These are phyloP conservation scores for Eupithecia pulchellata DNA, from an alignment of 2,888 invertebrate genomes.

Conservation along the genomic window DNA sequence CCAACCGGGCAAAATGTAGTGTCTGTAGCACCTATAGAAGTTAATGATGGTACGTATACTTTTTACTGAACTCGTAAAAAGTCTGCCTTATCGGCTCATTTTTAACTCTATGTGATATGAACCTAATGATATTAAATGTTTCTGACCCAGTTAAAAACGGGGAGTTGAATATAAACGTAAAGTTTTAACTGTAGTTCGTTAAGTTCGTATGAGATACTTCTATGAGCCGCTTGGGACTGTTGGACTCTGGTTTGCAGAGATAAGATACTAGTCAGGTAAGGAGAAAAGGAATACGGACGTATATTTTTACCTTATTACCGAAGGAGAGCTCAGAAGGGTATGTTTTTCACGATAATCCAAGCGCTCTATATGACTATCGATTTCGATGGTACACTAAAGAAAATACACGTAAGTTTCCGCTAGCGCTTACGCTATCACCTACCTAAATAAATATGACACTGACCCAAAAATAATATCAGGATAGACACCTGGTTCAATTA, in stretches of 20 bases:
- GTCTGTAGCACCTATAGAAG: constrained; percentile 81
- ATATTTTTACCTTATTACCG: constrained; percentile 34
- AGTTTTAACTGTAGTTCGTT: constrained; percentile 35
- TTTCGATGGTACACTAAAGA: constrained; percentile 16
- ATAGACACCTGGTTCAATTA: constrained; percentile 36
- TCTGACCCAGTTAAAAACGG: constrained; percentile 23
- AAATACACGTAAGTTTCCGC: not conserved
- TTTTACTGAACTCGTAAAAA: constrained; percentile 18
- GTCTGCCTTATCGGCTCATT: constrained; percentile 10
- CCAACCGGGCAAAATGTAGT: constrained; percentile 81
- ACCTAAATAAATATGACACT: not conserved
- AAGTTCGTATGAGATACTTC: constrained; percentile 32
- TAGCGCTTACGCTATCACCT: not conserved
- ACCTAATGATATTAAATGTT: constrained; percentile 15
- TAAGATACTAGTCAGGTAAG: constrained; percentile 30
- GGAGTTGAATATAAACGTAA: constrained; percentile 32
- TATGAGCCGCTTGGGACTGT: constrained; percentile 31
- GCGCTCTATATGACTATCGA: constrained; percentile 7
- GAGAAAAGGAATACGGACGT: constrained; percentile 22
- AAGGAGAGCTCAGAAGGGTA: constrained; percentile 19
- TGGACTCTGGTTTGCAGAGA: constrained; percentile 33
- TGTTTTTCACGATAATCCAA: constrained; percentile 23
- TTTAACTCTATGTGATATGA: constrained; percentile 18
- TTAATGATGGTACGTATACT: constrained; percentile 76
- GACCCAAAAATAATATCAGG: constrained; percentile 18